Percentiles rank a stretch among this genome's conserved stretches.
Evolutionary conservation across 2,113 vertebrate species (phyloP).

Genomic region (Megaleporinus macrocephalus): DNA sequence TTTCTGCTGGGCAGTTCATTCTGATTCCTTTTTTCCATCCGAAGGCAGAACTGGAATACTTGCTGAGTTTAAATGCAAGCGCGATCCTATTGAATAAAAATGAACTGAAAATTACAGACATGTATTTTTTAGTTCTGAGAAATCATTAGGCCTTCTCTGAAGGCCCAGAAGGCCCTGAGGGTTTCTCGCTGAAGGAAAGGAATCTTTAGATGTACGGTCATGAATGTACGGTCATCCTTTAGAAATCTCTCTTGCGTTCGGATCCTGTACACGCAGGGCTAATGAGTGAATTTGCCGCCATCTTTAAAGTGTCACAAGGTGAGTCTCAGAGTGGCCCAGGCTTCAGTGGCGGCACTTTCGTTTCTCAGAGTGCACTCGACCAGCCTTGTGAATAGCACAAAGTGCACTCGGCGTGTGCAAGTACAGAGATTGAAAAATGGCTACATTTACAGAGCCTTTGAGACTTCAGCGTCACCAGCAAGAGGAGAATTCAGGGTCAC

Average conservation of each 20-base stretch:
- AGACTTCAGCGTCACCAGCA: slow-evolving; percentile 2
- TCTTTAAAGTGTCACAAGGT: slow-evolving; percentile 35
- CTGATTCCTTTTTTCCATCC: too few relatives aligned
- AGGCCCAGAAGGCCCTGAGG: too few relatives aligned
- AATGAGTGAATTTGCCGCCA: slow-evolving; percentile 37
- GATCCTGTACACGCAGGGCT: background rate
- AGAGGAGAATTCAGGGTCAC: slow-evolving; percentile 45
- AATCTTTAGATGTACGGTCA: background rate
- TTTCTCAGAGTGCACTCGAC: slow-evolving; percentile 37
- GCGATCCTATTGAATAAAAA: too few relatives aligned
- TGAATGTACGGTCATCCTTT: background rate
- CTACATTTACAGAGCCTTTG: slow-evolving; percentile 36
- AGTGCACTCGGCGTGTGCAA: slow-evolving; percentile 18
- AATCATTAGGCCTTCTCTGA: too few relatives aligned
- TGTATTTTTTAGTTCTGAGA: too few relatives aligned
- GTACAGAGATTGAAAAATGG: slow-evolving; percentile 33
- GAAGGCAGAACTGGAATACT: too few relatives aligned
- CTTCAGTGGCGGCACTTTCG: background rate
- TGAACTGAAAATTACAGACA: too few relatives aligned
- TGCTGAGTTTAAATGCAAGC: too few relatives aligned
- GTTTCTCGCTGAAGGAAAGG: background rate
- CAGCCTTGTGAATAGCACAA: slow-evolving; percentile 37
- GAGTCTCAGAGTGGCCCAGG: background rate
- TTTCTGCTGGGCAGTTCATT: too few relatives aligned
- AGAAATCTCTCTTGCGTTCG: background rate